phyloP scores from a whole-genome alignment of 2,113 vertebrate genomes.

The Grammomys dolichurus region DNA sequence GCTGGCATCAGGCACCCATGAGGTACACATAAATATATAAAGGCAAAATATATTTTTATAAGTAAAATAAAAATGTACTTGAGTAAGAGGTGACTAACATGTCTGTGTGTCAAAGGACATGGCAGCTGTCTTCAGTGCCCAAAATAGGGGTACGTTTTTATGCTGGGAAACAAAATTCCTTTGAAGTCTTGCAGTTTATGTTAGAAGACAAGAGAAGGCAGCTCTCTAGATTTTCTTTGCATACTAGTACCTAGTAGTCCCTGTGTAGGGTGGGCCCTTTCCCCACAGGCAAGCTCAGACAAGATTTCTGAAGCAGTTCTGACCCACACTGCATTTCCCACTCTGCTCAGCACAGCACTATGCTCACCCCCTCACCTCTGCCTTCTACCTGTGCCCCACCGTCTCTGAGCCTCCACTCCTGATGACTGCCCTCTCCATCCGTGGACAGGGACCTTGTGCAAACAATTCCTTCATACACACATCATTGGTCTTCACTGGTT shows the following conservation, averaged over 20 bases:
- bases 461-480: background rate
- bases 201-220: slow-evolving; percentile 45
- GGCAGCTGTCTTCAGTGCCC: background rate
- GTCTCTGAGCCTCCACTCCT: background rate
- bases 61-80: slow-evolving; percentile 40
- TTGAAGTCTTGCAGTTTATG: background rate
- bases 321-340: background rate
- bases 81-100: slow-evolving; percentile 71
- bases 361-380: background rate
- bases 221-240: background rate
- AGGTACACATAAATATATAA: background rate
- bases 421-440: background rate
- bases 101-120: background rate
- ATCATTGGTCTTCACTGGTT: background rate
- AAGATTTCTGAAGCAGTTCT: background rate
- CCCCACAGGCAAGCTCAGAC: background rate
- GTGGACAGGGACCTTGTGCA: background rate
- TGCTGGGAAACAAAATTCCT: background rate
- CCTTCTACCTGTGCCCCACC: background rate
- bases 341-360: background rate
- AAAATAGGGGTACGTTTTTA: background rate
- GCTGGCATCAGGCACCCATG: background rate
- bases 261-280: slow-evolving; percentile 4
- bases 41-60: background rate
- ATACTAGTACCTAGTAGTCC: slow-evolving; percentile 2